phyloP scores from a whole-genome alignment of 2,113 vertebrate genomes.

The Tychaedon coryphoeus region DNA sequence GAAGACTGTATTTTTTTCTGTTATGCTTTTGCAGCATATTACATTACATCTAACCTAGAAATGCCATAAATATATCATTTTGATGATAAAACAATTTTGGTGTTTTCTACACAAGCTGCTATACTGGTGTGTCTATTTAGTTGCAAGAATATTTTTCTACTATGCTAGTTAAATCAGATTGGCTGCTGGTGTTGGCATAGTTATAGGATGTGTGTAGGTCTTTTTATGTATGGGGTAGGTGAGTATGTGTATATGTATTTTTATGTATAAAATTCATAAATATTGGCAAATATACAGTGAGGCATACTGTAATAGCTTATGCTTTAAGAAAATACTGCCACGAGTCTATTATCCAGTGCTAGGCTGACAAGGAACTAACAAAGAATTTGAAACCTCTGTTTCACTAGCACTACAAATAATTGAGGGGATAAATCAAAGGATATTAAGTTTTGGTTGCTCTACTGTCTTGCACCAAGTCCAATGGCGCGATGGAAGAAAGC shows the following conservation, averaged over 20 bases:
- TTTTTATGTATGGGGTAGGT: neutral
- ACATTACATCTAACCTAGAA: conserved; percentile 20
- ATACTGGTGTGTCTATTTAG: neutral
- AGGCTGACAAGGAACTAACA: neutral
- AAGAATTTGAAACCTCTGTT: neutral
- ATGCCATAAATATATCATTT: conserved; percentile 13
- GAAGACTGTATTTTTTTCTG: neutral
- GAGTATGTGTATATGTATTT: neutral
- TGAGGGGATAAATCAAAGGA: neutral
- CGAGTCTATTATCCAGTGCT: neutral
- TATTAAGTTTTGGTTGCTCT: neutral
- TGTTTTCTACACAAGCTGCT: neutral
- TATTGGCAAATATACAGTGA: neutral
- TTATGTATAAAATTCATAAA: neutral
- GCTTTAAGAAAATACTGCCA: neutral
- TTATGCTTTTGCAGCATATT: neutral
- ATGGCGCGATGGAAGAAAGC: neutral
- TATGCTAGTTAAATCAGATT: neutral
- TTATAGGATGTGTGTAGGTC: neutral
- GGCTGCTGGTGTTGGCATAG: neutral
- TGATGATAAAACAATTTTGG: neutral
- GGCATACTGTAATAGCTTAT: neutral
- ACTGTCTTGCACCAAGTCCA: neutral
- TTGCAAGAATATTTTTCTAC: neutral
- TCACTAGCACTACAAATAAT: neutral